A percentile compares a stretch with the other conserved stretches of the same genome.
phyloP scores from a whole-genome alignment of 2,113 vertebrate species.

The Tichodroma muraria region DNA sequence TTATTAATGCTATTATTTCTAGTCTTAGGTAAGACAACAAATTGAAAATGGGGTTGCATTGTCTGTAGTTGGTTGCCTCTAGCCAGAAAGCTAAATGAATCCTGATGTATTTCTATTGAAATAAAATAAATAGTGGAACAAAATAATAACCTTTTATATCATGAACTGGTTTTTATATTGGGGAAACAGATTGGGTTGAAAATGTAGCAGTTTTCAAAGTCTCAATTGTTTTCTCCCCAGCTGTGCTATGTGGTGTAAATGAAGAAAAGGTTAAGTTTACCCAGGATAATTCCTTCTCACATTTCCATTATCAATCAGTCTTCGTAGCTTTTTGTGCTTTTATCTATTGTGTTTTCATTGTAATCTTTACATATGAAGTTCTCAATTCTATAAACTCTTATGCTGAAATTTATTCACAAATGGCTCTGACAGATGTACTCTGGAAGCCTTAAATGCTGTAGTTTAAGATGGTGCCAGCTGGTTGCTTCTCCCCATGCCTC shows the following conservation, averaged over 20 bases:
- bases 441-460: neutral
- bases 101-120: neutral
- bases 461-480: conserved; percentile 27
- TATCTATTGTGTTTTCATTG: conserved; percentile 36
- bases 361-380: conserved; percentile 21
- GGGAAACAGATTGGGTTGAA: conserved; percentile 2
- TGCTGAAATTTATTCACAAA: conserved; percentile 4
- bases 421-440: conserved; percentile 18
- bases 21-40: neutral
- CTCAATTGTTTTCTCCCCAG: neutral
- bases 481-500: neutral
- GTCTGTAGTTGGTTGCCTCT: neutral
- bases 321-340: conserved; percentile 36
- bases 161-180: neutral
- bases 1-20: neutral
- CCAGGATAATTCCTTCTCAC: conserved; percentile 29
- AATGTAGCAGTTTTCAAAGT: neutral
- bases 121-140: neutral
- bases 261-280: conserved; percentile 51
- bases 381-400: neutral
- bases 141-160: neutral
- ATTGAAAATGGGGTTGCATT: neutral
- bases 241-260: conserved; percentile 10
- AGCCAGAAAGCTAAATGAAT: neutral
- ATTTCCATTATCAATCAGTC: conserved; percentile 43